Percentiles rank a stretch among this genome's conserved stretches.
Conservation (phyloP, 1,140 invertebrate genomes). For the Bemisia tabaci region DNA sequence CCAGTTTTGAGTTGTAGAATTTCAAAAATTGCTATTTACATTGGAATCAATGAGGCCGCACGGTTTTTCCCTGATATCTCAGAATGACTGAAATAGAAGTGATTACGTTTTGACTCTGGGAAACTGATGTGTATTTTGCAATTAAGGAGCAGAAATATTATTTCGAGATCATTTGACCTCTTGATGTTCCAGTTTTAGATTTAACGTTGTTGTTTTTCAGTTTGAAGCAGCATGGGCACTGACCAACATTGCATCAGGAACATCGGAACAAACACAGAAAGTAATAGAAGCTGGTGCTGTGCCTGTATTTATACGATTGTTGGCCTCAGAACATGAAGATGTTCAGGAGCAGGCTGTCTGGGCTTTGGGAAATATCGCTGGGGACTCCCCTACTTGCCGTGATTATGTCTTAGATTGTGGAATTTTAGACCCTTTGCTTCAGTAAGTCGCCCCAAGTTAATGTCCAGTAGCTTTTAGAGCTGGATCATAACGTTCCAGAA, state of each 20-base stretch:
- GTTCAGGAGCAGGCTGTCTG: constrained; percentile 94
- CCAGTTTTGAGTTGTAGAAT: no score
- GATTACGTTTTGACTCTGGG: no score
- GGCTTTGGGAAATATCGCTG: constrained; percentile 94
- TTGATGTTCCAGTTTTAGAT: no score
- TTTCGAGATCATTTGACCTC: no score
- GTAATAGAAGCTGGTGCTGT: constrained; percentile 91
- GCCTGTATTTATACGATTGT: constrained; percentile 74
- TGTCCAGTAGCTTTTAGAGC: neutral
- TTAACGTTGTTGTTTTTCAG: constrained; percentile 39
- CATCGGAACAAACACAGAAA: constrained; percentile 78
- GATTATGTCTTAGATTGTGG: constrained; percentile 79
- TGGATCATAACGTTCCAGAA: neutral
- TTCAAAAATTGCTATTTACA: no score
- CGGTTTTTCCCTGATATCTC: no score
- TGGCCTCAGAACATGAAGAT: constrained; percentile 59
- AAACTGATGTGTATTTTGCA: no score
- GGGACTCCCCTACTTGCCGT: constrained; percentile 83
- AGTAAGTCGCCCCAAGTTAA: constrained; percentile 43
- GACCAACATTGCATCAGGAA: constrained; percentile 96
- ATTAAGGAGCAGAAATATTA: no score
- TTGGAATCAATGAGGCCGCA: no score
- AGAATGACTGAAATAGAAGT: no score
- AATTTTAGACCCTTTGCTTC: constrained; percentile 73
- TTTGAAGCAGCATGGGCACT: constrained; percentile 98